These are phyloP conservation scores for Gymnoscelis rufifasciata DNA, from an alignment of 2,888 invertebrate genomes.

Conservation along the genomic window DNA sequence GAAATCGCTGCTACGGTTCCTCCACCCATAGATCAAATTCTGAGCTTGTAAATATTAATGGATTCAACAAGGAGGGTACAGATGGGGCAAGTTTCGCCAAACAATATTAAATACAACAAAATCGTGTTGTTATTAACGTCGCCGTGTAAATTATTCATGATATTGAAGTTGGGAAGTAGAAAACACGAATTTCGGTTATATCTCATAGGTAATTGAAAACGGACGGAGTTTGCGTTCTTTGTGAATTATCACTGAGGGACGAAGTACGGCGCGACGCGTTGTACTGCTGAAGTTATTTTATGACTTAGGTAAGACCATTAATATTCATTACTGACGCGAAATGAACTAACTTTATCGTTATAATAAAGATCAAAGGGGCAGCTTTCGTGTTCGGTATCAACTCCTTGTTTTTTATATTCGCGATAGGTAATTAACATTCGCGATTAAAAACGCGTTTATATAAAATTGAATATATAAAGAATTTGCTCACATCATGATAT, in stretches of 20 bases:
- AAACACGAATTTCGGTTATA: conserved; percentile 63
- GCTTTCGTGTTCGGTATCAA: conserved; percentile 26
- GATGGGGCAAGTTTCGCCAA: conserved; percentile 29
- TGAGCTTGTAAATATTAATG: conserved; percentile 30
- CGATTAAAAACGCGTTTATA: too few species aligned
- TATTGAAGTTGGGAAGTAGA: conserved; percentile 60
- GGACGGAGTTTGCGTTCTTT: conserved; percentile 47
- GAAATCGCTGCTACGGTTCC: neutral
- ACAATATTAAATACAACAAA: conserved; percentile 47
- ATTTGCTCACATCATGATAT: too few species aligned
- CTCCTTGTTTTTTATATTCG: neutral
- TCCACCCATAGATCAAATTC: conserved; percentile 24
- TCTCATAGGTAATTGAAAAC: conserved; percentile 55
- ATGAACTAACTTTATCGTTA: conserved; percentile 74
- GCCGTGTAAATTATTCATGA: conserved; percentile 59
- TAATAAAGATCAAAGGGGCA: conserved; percentile 66
- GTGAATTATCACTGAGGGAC: conserved; percentile 62
- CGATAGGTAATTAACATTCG: too few species aligned
- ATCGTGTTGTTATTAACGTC: conserved; percentile 49
- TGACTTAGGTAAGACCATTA: conserved; percentile 74
- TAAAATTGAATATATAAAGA: too few species aligned
- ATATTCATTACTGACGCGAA: conserved; percentile 73
- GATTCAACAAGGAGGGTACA: conserved; percentile 25
- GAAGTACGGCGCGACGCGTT: conserved; percentile 59
- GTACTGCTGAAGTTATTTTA: conserved; percentile 75